Base-by-base conservation (phyloP, 2,797 vertebrate genomes). In the Labeo calbasu region DNA sequence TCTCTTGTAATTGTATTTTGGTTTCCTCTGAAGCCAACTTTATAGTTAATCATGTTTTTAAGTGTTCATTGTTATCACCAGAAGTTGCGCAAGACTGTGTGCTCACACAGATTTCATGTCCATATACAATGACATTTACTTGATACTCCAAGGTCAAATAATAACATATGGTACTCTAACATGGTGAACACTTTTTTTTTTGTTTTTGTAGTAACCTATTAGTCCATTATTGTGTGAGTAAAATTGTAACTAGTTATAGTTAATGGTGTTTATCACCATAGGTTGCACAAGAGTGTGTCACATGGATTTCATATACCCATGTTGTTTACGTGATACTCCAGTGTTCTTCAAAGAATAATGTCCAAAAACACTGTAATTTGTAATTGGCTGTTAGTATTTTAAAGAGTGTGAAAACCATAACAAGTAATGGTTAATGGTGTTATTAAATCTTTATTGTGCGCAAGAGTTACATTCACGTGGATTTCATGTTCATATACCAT, bases 1-100 rank as follows among this genome's bases (percentile, higher is more conserved):
- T 73, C 70, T 87, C 69, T 61, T 7, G 25, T 87, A 89, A 85
- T 65, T 87, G 61, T 36, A 73, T 85, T 86, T 36, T 48, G 7
- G 28, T 63, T 82, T 81, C 51, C 32, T 72, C 57, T 75, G n/a
- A 85, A 86, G 50, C 43, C 17, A 78, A 19, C 55, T 25, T 46
- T 25, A 25, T 5, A 2, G 21, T 77, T 63, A 28, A 65, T 25
- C 59, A 1, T 78, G 43, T 65, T 78, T 78, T 78, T 32, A 65
- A 61, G 9, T 28, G 55, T 61, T 61, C 57, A 32, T 14, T 46
- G n/a, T 28, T 77, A 61, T 77, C 14, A 61, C 40, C 8, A 14
- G 10, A 43, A 25, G 55, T 46, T 77, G 75, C 5, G 1, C 15
- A 77, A 61, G 32, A 17, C 14, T 75, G 50, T 25, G 75, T 46